These are phyloP conservation scores for Tichodroma muraria DNA, from an alignment of 2,113 vertebrate genomes.

Conservation along the genomic window DNA sequence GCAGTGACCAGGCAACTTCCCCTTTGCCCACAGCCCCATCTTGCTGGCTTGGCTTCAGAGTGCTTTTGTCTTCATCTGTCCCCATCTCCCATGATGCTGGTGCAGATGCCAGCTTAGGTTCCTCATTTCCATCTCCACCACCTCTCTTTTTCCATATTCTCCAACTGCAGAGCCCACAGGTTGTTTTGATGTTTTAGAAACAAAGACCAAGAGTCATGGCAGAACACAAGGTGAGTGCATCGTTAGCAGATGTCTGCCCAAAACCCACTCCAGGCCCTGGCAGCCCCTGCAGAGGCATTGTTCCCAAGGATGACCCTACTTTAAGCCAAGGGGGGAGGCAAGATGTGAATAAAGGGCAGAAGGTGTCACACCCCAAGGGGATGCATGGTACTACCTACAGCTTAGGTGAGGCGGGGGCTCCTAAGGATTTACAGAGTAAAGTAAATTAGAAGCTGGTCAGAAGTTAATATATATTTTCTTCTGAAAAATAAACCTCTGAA, in stretches of 20 bases:
- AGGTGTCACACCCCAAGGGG: not conserved
- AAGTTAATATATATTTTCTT: not conserved
- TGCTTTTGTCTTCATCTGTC: not conserved
- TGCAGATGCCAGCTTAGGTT: not conserved
- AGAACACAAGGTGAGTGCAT: not conserved
- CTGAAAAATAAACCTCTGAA: not conserved
- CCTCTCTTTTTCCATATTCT: not conserved
- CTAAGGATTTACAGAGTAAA: not conserved
- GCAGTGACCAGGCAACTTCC: not conserved
- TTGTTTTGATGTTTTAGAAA: not conserved
- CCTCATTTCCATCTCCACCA: not conserved
- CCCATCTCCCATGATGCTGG: accelerated
- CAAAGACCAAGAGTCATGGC: not conserved
- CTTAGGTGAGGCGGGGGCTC: not conserved
- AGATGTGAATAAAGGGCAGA: not conserved
- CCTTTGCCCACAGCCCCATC: not conserved
- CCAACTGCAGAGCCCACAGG: not conserved
- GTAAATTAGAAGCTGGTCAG: not conserved
- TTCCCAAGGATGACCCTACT: not conserved
- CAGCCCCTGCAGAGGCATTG: accelerated
- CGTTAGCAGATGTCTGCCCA: not conserved
- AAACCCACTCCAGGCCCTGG: not conserved
- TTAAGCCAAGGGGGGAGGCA: not conserved
- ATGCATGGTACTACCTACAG: not conserved
- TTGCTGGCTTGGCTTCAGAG: not conserved